phyloP scores from a whole-genome alignment of 2,888 invertebrate genomes.

The Periphyllus acericola region DNA sequence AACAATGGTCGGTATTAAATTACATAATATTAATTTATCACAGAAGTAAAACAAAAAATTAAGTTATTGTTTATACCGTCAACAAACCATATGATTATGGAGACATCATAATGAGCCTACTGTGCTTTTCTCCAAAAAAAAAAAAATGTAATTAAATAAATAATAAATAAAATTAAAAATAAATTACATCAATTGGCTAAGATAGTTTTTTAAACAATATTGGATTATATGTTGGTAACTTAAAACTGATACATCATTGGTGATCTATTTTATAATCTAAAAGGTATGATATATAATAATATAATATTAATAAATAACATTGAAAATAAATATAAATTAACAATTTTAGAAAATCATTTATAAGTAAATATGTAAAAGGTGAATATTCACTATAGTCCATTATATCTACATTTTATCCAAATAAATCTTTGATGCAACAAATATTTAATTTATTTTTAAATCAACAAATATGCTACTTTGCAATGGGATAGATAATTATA shows the following conservation, averaged over 20 bases:
- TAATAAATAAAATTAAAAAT: not conserved
- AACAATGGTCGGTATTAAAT: slow-evolving; percentile 51
- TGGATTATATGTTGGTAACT: slow-evolving; percentile 56
- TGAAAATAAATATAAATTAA: slow-evolving; percentile 42
- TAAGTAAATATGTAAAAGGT: not conserved
- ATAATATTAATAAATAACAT: slow-evolving; percentile 40
- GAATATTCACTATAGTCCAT: not conserved
- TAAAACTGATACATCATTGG: slow-evolving; percentile 50
- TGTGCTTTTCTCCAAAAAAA: slow-evolving; percentile 33
- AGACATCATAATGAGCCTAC: slow-evolving; percentile 49
- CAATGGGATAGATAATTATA: slow-evolving; percentile 9
- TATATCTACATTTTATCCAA: not conserved
- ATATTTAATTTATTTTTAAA: not conserved
- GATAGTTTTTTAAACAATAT: slow-evolving; percentile 50
- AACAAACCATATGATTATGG: slow-evolving; percentile 54
- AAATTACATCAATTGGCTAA: slow-evolving; percentile 41
- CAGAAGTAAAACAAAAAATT: slow-evolving; percentile 56
- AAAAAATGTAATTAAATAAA: not conserved
- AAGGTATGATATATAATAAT: slow-evolving; percentile 21
- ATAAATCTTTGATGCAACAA: not conserved
- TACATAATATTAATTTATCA: slow-evolving; percentile 59
- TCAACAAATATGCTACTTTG: not conserved
- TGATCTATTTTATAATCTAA: slow-evolving; percentile 50
- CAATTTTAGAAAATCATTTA: slow-evolving; percentile 19
- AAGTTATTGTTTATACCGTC: slow-evolving; percentile 52